Percentiles rank a stretch among this genome's conserved stretches.
phyloP scores from a whole-genome alignment of 2,888 invertebrate species.

The Dolichomitus sp. region DNA sequence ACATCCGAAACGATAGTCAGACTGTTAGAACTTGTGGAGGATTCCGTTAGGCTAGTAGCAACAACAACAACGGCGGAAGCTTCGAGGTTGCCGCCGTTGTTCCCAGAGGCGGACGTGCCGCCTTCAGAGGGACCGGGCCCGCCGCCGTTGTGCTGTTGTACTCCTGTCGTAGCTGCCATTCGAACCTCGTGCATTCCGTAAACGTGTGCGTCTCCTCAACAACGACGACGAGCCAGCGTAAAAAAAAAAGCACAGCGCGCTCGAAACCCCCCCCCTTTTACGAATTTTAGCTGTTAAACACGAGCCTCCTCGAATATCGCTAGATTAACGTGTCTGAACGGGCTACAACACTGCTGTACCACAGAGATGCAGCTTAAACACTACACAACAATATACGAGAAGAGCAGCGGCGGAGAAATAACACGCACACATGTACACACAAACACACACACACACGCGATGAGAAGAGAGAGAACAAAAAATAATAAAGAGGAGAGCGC shows the following conservation, averaged over 20 bases:
- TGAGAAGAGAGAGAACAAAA: slow-evolving; percentile 4
- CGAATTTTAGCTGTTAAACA: too few relatives aligned
- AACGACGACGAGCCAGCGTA: slow-evolving; percentile 13
- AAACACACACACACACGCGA: slow-evolving; percentile 56
- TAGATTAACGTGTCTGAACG: slow-evolving; percentile 37
- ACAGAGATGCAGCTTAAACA: slow-evolving; percentile 18
- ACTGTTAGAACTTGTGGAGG: slow-evolving; percentile 35
- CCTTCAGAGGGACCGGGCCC: slow-evolving; percentile 60
- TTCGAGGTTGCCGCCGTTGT: slow-evolving; percentile 19
- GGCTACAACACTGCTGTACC: slow-evolving; percentile 13
- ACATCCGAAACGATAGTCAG: slow-evolving; percentile 22
- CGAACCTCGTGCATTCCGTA: slow-evolving; percentile 81
- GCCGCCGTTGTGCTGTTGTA: slow-evolving; percentile 65
- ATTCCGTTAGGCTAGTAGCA: slow-evolving; percentile 61
- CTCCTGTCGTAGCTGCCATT: slow-evolving; percentile 80
- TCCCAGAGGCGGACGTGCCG: slow-evolving; percentile 55
- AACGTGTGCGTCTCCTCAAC: slow-evolving; percentile 25
- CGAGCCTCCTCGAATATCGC: neutral
- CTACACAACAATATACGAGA: slow-evolving; percentile 20
- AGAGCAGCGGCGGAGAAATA: slow-evolving; percentile 54
- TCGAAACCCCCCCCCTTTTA: too few relatives aligned
- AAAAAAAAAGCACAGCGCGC: neutral
- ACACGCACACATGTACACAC: slow-evolving; percentile 51
- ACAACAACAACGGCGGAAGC: slow-evolving; percentile 49
- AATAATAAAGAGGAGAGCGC: neutral